phyloP scores from a whole-genome alignment of 1,140 invertebrate genomes.

The Trigoniulus corallinus region DNA sequence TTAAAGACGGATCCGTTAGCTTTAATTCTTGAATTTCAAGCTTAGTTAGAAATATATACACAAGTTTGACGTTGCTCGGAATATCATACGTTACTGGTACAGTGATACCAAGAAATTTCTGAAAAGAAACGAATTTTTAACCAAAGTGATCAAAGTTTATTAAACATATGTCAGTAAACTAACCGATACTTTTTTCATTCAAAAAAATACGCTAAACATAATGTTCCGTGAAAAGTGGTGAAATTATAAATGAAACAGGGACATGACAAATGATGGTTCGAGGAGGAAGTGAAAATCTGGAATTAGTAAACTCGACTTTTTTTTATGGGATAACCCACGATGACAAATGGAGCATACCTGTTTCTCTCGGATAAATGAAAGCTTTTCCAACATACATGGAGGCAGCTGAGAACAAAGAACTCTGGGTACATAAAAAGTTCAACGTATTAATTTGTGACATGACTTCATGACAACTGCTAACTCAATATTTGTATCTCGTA shows the following conservation, averaged over 20 bases:
- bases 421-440: not conserved
- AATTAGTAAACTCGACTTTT: too few relatives aligned
- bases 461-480: not conserved
- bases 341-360: too few relatives aligned
- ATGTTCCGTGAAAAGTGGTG: too few relatives aligned
- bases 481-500: too few relatives aligned
- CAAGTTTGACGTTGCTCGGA: not conserved
- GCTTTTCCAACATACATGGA: not conserved
- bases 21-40: not conserved
- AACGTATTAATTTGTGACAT: not conserved
- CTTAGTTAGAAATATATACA: not conserved
- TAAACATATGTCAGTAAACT: not conserved
- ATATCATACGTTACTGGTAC: not conserved
- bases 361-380: not conserved
- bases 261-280: too few relatives aligned
- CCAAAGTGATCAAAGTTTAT: not conserved
- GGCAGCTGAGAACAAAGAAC: not conserved
- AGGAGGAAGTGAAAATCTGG: too few relatives aligned
- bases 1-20: not conserved
- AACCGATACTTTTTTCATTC: too few relatives aligned
- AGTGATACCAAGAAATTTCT: not conserved
- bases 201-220: too few relatives aligned
- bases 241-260: too few relatives aligned
- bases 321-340: too few relatives aligned
- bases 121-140: not conserved